Evolutionary conservation across 2,113 vertebrate genomes (phyloP), one percentile per base, ranked within the genome.

Genomic region (Oplegnathus fasciatus): DNA sequence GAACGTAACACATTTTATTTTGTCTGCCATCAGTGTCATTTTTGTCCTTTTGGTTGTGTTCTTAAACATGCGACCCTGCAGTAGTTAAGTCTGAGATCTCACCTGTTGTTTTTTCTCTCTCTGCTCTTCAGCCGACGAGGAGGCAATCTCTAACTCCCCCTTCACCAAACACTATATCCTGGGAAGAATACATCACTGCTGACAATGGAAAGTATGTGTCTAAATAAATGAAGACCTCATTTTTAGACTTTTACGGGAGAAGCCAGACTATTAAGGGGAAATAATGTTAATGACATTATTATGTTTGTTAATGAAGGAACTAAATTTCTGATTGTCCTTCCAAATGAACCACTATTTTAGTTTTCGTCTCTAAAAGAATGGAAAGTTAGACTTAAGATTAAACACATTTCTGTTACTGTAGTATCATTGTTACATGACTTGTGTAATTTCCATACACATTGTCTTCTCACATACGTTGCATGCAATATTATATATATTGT

Each of bases 141-240:
- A 96, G 98, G 81, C 98, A 97, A 91, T 99, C 98, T 1, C 96
- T 99, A 32, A 97, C 97, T 0, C 95, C 98, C 0, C 98, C 98
- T 0, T 96, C 97, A 1, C 97, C 97, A 62, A 99, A 97, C 94
- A 99, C 97, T 37, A 98, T 99, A 82, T 97, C 97, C 0, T 99
- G 98, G 98, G 98, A 99, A 73, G 98, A 99, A 76, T 99, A 99
- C 94, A 98, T 99, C 89, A 96, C 96, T 75, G 97, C 98, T 20
- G 98, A 99, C 91, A 97, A 97, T n/a, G 98, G 98, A 88, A 99
- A 97, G 98, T 99, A 93, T 78, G 88, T 92, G 54, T 75, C 34
- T n/a, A 6, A 14, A 57, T 46, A 48, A 10, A n/a, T 11, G 42
- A 46, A 52, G 15, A 44, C 32, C 13, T 42, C n/a, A 26, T 26